Conservation (phyloP, 2,888 invertebrate genomes). For the Tipula confusa region DNA sequence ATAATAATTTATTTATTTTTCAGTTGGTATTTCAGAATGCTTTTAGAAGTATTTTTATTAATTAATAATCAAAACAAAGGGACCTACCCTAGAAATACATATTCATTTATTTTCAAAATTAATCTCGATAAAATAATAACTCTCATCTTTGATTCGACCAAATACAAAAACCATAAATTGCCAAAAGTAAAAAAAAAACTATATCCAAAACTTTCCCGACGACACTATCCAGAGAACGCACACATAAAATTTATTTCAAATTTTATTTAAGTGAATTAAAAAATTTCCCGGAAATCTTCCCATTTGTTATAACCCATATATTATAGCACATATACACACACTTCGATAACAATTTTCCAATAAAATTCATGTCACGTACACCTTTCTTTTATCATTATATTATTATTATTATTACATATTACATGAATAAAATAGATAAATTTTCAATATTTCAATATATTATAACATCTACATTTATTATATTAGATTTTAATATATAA, state of each 20-base stretch:
- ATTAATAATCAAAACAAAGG: too few species aligned
- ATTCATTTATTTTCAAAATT: too few species aligned
- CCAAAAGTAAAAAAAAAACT: not conserved
- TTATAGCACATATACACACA: not conserved
- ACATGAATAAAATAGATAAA: not conserved
- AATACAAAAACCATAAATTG: not conserved
- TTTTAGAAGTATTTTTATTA: too few species aligned
- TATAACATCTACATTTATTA: too few species aligned
- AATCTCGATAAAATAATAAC: too few species aligned
- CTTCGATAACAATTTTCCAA: not conserved
- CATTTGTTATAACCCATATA: not conserved
- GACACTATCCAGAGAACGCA: not conserved
- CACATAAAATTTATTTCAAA: not conserved
- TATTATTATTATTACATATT: too few species aligned
- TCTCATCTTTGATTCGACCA: too few species aligned
- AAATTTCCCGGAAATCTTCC: not conserved
- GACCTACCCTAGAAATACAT: too few species aligned
- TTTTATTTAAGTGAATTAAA: not conserved
- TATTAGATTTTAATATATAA: not conserved
- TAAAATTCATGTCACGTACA: not conserved
- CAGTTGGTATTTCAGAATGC: too few species aligned
- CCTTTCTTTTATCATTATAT: not conserved
- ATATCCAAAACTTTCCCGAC: not conserved
- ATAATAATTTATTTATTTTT: too few species aligned
- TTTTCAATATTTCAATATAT: not conserved